Evolutionary conservation across 1,140 invertebrate species (phyloP).

Genomic region (Atta cephalotes): DNA sequence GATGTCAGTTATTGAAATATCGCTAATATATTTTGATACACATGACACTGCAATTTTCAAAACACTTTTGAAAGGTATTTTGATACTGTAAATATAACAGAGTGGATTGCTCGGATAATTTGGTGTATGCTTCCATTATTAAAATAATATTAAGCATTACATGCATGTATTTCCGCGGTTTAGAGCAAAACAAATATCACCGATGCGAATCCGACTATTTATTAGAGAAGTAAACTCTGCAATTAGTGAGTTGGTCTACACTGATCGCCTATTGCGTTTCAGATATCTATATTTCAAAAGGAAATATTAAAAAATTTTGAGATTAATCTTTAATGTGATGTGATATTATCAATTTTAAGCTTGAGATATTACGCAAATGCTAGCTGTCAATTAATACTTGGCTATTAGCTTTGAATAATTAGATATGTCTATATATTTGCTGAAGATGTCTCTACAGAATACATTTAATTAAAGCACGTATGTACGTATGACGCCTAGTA

Average conservation of each 20-base stretch:
- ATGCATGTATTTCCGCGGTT: background rate
- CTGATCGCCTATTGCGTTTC: background rate
- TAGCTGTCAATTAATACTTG: background rate
- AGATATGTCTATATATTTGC: background rate
- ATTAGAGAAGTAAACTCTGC: background rate
- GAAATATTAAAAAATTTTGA: background rate
- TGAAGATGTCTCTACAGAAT: constrained; percentile 1
- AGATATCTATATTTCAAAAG: background rate
- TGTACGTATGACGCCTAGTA: background rate
- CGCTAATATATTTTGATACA: background rate
- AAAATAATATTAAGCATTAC: constrained; percentile 9
- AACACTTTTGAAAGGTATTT: constrained; percentile 9
- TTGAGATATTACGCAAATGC: background rate
- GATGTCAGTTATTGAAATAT: background rate
- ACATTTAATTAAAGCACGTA: constrained; percentile 25
- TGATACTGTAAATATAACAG: background rate
- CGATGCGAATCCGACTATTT: background rate
- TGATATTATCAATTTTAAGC: background rate
- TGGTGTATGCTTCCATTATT: background rate
- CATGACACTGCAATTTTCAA: background rate
- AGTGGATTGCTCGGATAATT: background rate
- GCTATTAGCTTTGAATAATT: background rate
- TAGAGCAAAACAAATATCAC: background rate
- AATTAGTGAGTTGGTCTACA: background rate
- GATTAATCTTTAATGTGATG: constrained; percentile 13